These are phyloP conservation scores for Lucilia sericata DNA, from an alignment of 1,140 invertebrate species.

Conservation along the genomic window DNA sequence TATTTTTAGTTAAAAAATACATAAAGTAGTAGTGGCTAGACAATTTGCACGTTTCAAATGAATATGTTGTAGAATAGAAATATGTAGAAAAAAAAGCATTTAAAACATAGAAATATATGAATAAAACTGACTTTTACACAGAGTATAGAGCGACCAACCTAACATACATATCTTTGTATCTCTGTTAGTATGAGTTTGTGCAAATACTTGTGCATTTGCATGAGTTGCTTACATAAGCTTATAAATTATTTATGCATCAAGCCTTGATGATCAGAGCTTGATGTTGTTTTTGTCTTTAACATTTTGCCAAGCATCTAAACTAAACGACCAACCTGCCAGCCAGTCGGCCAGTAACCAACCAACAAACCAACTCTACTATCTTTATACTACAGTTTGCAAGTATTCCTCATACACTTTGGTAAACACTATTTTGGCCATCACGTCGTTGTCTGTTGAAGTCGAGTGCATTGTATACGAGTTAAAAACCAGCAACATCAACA, in stretches of 20 bases:
- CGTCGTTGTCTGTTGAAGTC: neutral
- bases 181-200: neutral
- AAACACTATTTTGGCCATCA: constrained; percentile 29
- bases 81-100: neutral
- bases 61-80: neutral
- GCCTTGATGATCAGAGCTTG: constrained; percentile 37
- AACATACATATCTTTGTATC: neutral
- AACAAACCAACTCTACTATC: neutral
- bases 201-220: constrained; percentile 28
- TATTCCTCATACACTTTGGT: constrained; percentile 7
- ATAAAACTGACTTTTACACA: neutral
- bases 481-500: neutral
- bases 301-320: constrained; percentile 1
- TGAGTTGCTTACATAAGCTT: constrained; percentile 26
- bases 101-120: neutral
- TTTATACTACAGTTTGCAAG: neutral
- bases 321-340: neutral
- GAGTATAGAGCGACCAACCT: neutral
- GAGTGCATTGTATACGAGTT: neutral
- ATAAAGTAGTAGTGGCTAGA: constrained; percentile 4
- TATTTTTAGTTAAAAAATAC: neutral
- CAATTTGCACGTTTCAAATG: constrained; percentile 23
- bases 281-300: neutral
- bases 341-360: neutral
- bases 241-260: constrained; percentile 42